A percentile compares a stretch with the other conserved stretches of the same genome.
Evolutionary conservation across 1,140 invertebrate species (phyloP).

Genomic region (Drosophila cardini): DNA sequence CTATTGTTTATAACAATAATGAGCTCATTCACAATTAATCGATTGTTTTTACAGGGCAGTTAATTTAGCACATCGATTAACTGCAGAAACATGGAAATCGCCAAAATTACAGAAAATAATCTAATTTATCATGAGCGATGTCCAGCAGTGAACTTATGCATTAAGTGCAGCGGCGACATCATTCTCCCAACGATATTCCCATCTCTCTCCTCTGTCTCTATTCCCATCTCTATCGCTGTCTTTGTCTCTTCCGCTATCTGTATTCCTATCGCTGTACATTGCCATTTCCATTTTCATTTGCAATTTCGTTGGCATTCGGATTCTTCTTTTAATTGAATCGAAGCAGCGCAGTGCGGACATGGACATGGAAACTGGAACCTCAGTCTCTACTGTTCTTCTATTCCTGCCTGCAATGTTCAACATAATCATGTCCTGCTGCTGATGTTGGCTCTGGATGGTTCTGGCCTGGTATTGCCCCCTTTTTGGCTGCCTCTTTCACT

Average conservation of each 20-base stretch:
- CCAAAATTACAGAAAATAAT: slow-evolving; percentile 43
- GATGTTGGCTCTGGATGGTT: slow-evolving; percentile 12
- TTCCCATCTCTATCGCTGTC: background rate
- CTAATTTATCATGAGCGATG: slow-evolving; percentile 69
- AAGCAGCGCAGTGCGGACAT: slow-evolving; percentile 50
- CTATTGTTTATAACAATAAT: background rate
- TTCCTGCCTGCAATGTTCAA: slow-evolving; percentile 65
- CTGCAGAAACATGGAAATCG: slow-evolving; percentile 31
- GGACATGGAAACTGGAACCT: slow-evolving; percentile 20
- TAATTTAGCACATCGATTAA: slow-evolving; percentile 27
- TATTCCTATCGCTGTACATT: slow-evolving; percentile 41
- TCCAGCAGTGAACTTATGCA: slow-evolving; percentile 79
- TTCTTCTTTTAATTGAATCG: slow-evolving; percentile 71
- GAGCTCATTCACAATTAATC: slow-evolving; percentile 10
- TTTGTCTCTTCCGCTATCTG: slow-evolving; percentile 28
- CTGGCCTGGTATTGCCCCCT: background rate
- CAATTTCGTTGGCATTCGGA: slow-evolving; percentile 51
- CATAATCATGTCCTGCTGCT: slow-evolving; percentile 73
- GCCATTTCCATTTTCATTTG: slow-evolving; percentile 45
- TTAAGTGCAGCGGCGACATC: slow-evolving; percentile 69
- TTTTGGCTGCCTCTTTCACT: slow-evolving; percentile 1
- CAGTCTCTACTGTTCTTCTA: slow-evolving; percentile 7
- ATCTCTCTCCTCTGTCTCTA: background rate
- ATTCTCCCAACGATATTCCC: background rate
- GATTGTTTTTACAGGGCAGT: background rate